Percentiles rank a stretch among this genome's conserved stretches.
Evolutionary conservation across 1,140 invertebrate genomes (phyloP).

Genomic region (Procambarus virginalis): DNA sequence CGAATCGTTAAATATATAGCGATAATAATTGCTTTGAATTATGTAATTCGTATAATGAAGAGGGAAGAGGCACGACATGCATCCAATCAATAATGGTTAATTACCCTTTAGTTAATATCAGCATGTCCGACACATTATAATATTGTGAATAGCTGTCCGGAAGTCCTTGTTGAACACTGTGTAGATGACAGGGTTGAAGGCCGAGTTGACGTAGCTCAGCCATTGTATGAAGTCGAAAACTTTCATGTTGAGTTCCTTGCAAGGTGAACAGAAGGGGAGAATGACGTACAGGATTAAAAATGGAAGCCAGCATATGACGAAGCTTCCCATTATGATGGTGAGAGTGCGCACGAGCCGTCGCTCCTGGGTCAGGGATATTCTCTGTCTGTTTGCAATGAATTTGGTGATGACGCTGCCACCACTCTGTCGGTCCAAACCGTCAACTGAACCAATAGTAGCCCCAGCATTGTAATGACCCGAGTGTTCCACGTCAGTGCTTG

Average conservation of each 20-base stretch:
- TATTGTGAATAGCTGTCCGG: conserved; percentile 86
- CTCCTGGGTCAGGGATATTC: conserved; percentile 93
- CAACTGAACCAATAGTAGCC: neutral
- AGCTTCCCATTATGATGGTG: conserved; percentile 91
- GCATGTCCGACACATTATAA: too few species aligned
- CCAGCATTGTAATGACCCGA: neutral
- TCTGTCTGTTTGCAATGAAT: conserved; percentile 88
- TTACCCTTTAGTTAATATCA: too few species aligned
- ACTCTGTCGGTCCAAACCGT: conserved; percentile 11
- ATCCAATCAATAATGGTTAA: too few species aligned
- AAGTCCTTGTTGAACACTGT: conserved; percentile 91
- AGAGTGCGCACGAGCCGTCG: conserved; percentile 91
- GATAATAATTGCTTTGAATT: too few species aligned
- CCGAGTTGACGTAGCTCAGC: conserved; percentile 98
- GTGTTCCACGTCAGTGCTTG: conserved; percentile 30
- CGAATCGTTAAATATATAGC: neutral
- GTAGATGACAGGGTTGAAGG: conserved; percentile 85
- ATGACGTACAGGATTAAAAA: conserved; percentile 86
- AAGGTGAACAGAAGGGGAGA: conserved; percentile 86
- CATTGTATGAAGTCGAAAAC: conserved; percentile 93
- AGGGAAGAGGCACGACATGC: too few species aligned
- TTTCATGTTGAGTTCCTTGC: conserved; percentile 83
- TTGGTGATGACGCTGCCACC: conserved; percentile 72
- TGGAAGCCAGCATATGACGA: conserved; percentile 76
- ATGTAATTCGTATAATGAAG: too few species aligned